These are phyloP conservation scores for Sporophila hypoxantha DNA, from an alignment of 2,113 vertebrate genomes.

Conservation along the genomic window DNA sequence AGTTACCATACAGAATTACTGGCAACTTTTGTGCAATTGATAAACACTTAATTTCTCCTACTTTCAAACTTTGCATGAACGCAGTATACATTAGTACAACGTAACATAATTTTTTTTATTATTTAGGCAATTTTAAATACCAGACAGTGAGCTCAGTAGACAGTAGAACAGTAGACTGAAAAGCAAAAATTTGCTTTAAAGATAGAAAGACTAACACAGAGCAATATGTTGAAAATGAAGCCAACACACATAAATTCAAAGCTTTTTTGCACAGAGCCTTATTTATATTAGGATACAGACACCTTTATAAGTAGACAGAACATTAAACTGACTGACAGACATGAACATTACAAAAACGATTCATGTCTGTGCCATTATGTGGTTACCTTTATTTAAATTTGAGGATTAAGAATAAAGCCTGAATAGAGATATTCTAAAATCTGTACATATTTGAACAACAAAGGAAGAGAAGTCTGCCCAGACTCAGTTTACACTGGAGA, in stretches of 20 bases:
- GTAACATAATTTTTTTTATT: not conserved
- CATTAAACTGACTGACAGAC: constrained; percentile 45
- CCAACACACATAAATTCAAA: constrained; percentile 52
- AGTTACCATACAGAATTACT: not conserved
- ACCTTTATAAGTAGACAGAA: constrained; percentile 37
- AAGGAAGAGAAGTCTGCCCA: not conserved
- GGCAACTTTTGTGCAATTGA: not conserved
- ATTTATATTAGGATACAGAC: constrained; percentile 54
- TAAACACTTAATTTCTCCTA: not conserved
- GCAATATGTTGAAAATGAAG: constrained; percentile 13
- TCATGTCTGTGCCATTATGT: not conserved
- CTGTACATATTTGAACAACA: not conserved
- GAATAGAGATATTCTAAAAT: not conserved
- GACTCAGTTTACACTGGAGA: not conserved
- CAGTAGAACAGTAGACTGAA: constrained; percentile 20
- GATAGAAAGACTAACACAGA: constrained; percentile 21
- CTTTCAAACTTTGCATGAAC: not conserved
- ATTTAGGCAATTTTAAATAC: constrained; percentile 15
- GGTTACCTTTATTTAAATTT: constrained; percentile 19
- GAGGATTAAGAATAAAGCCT: not conserved
- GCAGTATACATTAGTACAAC: not conserved
- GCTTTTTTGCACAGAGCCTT: constrained; percentile 23
- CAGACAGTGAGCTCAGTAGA: constrained; percentile 24
- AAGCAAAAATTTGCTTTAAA: constrained; percentile 31
- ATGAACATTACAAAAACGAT: constrained; percentile 5